Base-by-base conservation (phyloP, 92 coral and sea anemone genomes). In the Metridium senile region DNA sequence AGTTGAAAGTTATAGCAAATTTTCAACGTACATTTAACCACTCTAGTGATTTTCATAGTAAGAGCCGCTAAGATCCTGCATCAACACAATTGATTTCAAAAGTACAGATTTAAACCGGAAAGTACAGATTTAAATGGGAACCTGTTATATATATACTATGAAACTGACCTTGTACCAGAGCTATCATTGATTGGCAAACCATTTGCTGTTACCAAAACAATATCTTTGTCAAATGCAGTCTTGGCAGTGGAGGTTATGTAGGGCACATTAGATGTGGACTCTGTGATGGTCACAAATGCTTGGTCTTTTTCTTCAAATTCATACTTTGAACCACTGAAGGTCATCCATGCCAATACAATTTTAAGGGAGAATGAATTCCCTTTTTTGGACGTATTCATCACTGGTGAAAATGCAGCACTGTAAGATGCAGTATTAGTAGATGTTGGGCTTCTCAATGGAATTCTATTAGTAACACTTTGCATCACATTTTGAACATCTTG, bases 101-200 rank as follows among this genome's bases (percentile, higher is more conserved):
- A n/a, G n/a, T n/a, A n/a, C n/a, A n/a, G n/a, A n/a, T n/a, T n/a
- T n/a, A n/a, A n/a, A n/a, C n/a, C n/a, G n/a, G n/a, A n/a, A n/a
- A n/a, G n/a, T n/a, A n/a, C n/a, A n/a, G n/a, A n/a, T n/a, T n/a
- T n/a, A n/a, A n/a, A n/a, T n/a, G n/a, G n/a, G n/a, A n/a, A n/a
- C n/a, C n/a, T n/a, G n/a, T n/a, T n/a, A n/a, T n/a, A n/a, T n/a
- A n/a, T n/a, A n/a, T n/a, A n/a, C n/a, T 45, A 45, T 7, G 51
- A 63, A 9, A 63, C 68, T 33, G 33, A 63, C 68, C 68, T 30
- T 63, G 68, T 63, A 63, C 68, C 68, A 63, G 68, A 62, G 31
- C 31, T 22, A 31, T 62, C 67, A 22, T 62, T 62, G 3, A 62
- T 62, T 26, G 68, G 68, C 34, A 63, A 29, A 18, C 68, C 68